Percentiles rank a stretch among this genome's conserved stretches.
Evolutionary conservation across 2,113 vertebrate species (phyloP).

Genomic region (Sinocyclocheilus grahami): DNA sequence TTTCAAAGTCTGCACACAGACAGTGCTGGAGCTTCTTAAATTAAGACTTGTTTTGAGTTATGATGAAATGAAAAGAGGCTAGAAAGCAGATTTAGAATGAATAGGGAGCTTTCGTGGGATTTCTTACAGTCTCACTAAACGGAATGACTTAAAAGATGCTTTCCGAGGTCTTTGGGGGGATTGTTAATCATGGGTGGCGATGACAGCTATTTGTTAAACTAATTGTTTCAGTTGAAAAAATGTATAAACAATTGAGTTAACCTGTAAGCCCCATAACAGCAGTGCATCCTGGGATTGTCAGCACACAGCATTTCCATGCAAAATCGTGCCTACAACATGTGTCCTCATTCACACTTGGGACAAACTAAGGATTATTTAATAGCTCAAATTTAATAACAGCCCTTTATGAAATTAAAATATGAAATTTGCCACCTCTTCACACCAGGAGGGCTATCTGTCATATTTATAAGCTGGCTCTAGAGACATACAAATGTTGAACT

Average conservation of each 20-base stretch:
- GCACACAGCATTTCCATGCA: neutral
- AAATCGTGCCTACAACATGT: neutral
- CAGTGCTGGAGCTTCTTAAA: neutral
- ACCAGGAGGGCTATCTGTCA: slow-evolving; percentile 37
- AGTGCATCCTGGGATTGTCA: slow-evolving; percentile 7
- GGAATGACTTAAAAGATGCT: slow-evolving; percentile 59
- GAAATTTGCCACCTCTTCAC: slow-evolving; percentile 21
- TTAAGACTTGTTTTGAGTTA: slow-evolving; percentile 11
- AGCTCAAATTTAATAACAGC: slow-evolving; percentile 38
- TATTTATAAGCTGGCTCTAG: slow-evolving; percentile 5
- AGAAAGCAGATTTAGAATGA: slow-evolving; percentile 26
- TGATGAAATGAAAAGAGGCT: slow-evolving; percentile 23
- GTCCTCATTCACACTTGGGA: slow-evolving; percentile 7
- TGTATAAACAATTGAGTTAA: slow-evolving; percentile 55
- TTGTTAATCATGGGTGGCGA: slow-evolving; percentile 69
- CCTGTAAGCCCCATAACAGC: slow-evolving; percentile 15
- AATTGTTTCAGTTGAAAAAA: slow-evolving; percentile 65
- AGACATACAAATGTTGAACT: slow-evolving; percentile 29
- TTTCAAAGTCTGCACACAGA: neutral
- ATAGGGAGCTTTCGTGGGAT: neutral
- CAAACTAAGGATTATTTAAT: slow-evolving; percentile 57
- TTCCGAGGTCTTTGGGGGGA: slow-evolving; percentile 53
- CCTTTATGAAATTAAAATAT: slow-evolving; percentile 42
- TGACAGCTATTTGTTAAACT: slow-evolving; percentile 68
- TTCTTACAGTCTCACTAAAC: slow-evolving; percentile 43